phyloP scores from a whole-genome alignment of 2,113 vertebrate species.

The Stomatorhinus ivindoensis region DNA sequence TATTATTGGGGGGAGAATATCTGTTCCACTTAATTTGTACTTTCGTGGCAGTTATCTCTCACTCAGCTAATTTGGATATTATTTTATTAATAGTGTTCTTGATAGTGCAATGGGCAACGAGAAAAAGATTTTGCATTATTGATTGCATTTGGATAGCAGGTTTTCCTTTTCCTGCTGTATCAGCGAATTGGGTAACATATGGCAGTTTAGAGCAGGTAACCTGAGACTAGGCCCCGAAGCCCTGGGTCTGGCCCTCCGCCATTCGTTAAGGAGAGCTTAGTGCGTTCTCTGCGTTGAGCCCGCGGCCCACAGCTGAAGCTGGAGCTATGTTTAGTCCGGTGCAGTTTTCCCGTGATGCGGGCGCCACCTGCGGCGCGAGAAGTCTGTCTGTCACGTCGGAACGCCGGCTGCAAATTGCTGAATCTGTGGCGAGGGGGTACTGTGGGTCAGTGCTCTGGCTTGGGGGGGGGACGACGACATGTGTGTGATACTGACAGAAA shows the following conservation, averaged over 20 bases:
- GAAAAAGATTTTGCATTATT: not conserved
- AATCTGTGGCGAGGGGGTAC: not conserved
- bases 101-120: not conserved
- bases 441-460: not conserved
- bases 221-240: not conserved
- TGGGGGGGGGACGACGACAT: not conserved
- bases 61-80: not conserved
- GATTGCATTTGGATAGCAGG: not conserved
- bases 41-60: not conserved
- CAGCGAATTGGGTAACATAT: not conserved
- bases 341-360: not conserved
- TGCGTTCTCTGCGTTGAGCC: not conserved
- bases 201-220: not conserved
- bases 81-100: not conserved
- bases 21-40: not conserved
- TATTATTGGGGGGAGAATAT: not conserved
- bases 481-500: not conserved
- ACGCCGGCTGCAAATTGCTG: not conserved
- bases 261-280: not conserved
- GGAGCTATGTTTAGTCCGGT: conserved; percentile 6
- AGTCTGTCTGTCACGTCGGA: not conserved
- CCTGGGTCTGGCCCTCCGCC: not conserved
- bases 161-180: not conserved
- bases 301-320: not conserved
- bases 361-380: not conserved